Evolutionary conservation across 2,113 vertebrate genomes (phyloP).

Genomic region (Uria lomvia): DNA sequence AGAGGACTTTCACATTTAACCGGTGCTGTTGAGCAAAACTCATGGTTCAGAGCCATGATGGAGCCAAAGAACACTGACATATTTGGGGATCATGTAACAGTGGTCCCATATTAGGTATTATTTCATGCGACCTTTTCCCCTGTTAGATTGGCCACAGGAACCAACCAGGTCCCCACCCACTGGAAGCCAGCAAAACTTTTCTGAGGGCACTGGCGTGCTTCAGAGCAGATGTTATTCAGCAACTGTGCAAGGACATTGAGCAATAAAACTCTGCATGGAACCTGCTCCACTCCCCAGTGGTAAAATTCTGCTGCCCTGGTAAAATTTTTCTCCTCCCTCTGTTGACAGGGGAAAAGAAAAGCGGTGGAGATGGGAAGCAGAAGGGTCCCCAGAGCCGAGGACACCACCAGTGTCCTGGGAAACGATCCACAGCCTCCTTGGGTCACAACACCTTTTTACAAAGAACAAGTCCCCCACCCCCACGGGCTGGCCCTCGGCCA

Average conservation of each 20-base stretch:
- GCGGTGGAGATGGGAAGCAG: neutral
- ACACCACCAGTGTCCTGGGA: neutral
- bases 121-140: neutral
- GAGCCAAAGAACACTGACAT: neutral
- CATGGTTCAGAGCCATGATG: neutral
- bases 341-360: neutral
- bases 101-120: neutral
- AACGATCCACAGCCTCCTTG: neutral
- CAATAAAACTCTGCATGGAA: neutral
- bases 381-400: neutral
- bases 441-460: neutral
- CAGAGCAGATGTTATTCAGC: neutral
- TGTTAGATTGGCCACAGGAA: neutral
- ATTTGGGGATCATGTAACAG: neutral
- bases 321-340: neutral
- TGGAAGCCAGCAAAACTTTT: neutral
- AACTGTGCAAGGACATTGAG: neutral
- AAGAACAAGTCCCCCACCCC: neutral
- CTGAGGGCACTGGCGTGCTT: neutral
- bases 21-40: neutral
- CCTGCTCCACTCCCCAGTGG: neutral
- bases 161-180: neutral
- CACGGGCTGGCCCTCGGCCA: neutral
- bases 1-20: neutral
- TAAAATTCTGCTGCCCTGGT: neutral